Base-by-base conservation (phyloP, 2,888 invertebrate species). In the Agrochola lota region DNA sequence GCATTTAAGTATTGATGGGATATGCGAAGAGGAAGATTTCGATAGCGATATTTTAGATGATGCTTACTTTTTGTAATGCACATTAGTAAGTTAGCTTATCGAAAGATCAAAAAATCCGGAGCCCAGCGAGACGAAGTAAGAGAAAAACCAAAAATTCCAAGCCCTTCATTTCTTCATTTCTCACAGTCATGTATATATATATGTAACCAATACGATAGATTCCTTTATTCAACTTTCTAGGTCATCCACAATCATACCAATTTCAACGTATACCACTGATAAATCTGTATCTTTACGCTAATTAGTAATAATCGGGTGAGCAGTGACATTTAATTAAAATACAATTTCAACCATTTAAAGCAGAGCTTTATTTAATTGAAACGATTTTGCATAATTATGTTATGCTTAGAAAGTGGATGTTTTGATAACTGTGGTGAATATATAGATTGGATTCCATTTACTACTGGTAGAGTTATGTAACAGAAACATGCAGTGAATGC, bases 391-490 rank as follows among this genome's bases (percentile, higher is more conserved):
- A 15, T 63, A 68, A 35, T 30, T 1, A n/a, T n/a, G 4, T 15
- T 17, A 40, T 17, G 11, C 8, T 17, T 69, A 64, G 83, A 83
- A 83, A 83, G 59, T 46, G 0, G 1, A 30, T 4, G 11, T 75
- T 68, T 68, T 20, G 3, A 35, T 59, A 1, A 35, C 26, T 35
- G 26, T 26, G 3, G 4, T 43, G 43, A 55, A 43, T 1, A 26
- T 66, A 70, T 70, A 49, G 46, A 66, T 46, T 17, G 40, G 17
- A 12, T 67, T 60, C 9, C 2, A 8, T 67, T 55, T 17, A 55
- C 17, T 26, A 4, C 12, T 46, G 26, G 0, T 46, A 43, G 4
- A 17, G 12, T 66, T 64, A 52, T 26, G 35, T 57, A 70, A 77
- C 2, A 57, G 1, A 75, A 30, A 52, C 59, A 30, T 64, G 26